Percentiles rank a stretch among this genome's conserved stretches.
Conservation (phyloP, 2,888 invertebrate species). For the Phengaris alcon region DNA sequence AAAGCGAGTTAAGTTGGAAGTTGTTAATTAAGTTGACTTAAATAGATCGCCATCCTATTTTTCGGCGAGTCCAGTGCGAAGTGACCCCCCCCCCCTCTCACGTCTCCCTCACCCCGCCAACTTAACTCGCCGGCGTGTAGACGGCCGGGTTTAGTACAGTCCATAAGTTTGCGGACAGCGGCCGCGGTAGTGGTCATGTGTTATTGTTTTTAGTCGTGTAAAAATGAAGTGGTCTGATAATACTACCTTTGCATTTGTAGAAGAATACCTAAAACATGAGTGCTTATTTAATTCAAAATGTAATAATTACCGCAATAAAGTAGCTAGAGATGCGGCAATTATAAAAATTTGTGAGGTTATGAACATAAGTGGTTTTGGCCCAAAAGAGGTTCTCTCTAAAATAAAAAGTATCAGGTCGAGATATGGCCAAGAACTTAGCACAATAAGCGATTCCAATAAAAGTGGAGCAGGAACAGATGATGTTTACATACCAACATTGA, state of each 20-base stretch:
- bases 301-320: too few species aligned
- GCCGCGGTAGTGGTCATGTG: not conserved
- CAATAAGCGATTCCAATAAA: not conserved
- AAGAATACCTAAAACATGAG: constrained; percentile 14
- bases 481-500: not conserved
- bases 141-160: too few species aligned
- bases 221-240: constrained; percentile 27
- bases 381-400: not conserved
- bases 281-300: too few species aligned
- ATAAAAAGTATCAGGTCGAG: constrained; percentile 1
- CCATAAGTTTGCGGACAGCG: not conserved
- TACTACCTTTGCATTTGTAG: constrained; percentile 24
- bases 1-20: too few species aligned
- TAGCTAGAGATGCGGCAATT: not conserved
- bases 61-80: too few species aligned
- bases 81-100: too few species aligned
- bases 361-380: not conserved
- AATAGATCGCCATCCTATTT: too few species aligned
- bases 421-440: not conserved
- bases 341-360: too few species aligned
- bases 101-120: too few species aligned
- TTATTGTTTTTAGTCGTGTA: constrained; percentile 1
- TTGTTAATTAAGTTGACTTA: too few species aligned
- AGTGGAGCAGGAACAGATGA: not conserved
- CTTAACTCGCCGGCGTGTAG: too few species aligned